These are phyloP conservation scores for Danio jaintianensis DNA, from an alignment of 2,797 vertebrate species.

Conservation along the genomic window DNA sequence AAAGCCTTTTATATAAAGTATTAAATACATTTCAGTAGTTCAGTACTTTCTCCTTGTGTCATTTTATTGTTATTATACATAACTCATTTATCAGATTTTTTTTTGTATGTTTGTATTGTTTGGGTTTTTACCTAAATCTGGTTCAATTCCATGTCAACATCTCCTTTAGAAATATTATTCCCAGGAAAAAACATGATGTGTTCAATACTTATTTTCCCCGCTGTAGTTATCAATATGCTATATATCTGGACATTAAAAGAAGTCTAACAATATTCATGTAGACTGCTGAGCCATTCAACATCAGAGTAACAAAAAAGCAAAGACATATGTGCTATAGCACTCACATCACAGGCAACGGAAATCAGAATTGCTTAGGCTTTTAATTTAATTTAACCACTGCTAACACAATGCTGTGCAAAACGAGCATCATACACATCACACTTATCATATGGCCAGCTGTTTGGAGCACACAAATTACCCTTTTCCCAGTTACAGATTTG, in stretches of 20 bases:
- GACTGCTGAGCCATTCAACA: constrained; percentile 23
- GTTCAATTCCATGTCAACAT: too few relatives aligned
- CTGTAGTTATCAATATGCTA: not conserved
- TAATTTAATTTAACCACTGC: not conserved
- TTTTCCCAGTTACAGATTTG: constrained; percentile 51
- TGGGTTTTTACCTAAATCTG: too few relatives aligned
- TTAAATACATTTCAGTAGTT: too few relatives aligned
- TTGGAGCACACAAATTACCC: constrained; percentile 56
- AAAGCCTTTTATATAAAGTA: too few relatives aligned
- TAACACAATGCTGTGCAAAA: constrained; percentile 31
- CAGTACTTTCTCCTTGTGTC: too few relatives aligned
- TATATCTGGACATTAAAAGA: not conserved
- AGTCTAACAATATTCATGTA: not conserved
- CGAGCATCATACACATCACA: constrained; percentile 29
- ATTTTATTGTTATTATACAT: too few relatives aligned
- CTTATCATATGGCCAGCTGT: constrained; percentile 7
- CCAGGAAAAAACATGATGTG: too few relatives aligned
- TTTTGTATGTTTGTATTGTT: too few relatives aligned
- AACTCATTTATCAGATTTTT: too few relatives aligned
- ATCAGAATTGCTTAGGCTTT: not conserved
- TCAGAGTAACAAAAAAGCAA: constrained; percentile 6
- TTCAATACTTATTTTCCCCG: too few relatives aligned
- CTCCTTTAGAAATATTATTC: too few relatives aligned
- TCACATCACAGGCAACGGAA: not conserved
- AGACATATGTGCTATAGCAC: not conserved